phyloP scores from a whole-genome alignment of 2,797 vertebrate species.

The Helostoma temminkii region DNA sequence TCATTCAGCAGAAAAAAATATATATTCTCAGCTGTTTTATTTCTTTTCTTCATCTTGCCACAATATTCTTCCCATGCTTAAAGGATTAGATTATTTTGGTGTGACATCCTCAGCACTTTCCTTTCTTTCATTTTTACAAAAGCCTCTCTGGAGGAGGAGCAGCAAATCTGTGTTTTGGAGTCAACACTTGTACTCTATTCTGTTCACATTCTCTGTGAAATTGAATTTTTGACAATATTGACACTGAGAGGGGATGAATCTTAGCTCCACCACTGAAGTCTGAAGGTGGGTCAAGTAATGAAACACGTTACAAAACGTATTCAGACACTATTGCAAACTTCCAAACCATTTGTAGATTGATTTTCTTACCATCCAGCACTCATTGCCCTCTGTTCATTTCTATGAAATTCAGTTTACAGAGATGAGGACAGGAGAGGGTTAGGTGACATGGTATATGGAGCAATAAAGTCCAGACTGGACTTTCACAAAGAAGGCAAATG shows the following conservation, averaged over 20 bases:
- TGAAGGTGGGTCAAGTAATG: conserved; percentile 43
- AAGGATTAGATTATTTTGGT: conserved; percentile 73
- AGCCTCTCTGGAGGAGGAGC: conserved; percentile 54
- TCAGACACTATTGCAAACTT: conserved; percentile 11
- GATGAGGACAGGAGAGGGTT: too few relatives aligned
- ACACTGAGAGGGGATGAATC: conserved; percentile 41
- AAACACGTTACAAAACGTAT: conserved; percentile 29
- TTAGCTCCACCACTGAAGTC: conserved; percentile 35
- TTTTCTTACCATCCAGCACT: conserved; percentile 16
- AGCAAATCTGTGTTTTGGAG: conserved; percentile 46
- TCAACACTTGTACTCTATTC: conserved; percentile 48
- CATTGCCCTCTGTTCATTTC: conserved; percentile 6
- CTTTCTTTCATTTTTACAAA: conserved; percentile 49
- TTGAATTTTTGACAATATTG: conserved; percentile 46
- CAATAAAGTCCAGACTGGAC: too few relatives aligned
- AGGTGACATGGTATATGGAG: too few relatives aligned
- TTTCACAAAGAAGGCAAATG: too few relatives aligned
- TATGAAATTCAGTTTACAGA: background rate
- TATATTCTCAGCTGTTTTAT: conserved; percentile 63
- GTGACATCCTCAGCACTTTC: conserved; percentile 59
- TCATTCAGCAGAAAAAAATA: conserved; percentile 47
- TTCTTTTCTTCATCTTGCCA: conserved; percentile 59
- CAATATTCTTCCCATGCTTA: conserved; percentile 63
- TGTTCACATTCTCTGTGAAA: conserved; percentile 53
- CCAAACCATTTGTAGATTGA: conserved; percentile 30